These are phyloP conservation scores for Upupa epops DNA, from an alignment of 2,113 vertebrate species.

Conservation along the genomic window DNA sequence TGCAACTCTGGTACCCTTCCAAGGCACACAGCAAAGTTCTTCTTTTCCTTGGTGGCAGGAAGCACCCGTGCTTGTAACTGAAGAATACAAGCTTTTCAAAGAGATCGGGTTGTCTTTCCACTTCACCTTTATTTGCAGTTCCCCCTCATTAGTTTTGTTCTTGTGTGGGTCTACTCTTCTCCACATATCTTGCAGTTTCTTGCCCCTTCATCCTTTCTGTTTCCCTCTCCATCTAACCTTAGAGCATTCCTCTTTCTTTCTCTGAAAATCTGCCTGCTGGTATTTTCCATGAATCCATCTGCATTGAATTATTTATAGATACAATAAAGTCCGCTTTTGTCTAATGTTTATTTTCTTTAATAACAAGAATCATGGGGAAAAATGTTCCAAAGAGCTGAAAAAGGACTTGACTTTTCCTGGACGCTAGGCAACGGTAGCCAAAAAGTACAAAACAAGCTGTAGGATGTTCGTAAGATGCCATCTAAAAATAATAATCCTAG, in stretches of 20 bases:
- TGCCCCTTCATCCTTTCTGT: constrained; percentile 34
- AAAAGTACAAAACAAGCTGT: constrained; percentile 72
- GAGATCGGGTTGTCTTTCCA: background rate
- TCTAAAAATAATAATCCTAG: constrained; percentile 59
- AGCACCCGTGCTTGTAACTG: background rate
- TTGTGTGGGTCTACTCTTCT: constrained; percentile 48
- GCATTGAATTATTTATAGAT: constrained; percentile 80
- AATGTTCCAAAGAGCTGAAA: constrained; percentile 70
- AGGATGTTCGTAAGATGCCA: constrained; percentile 38
- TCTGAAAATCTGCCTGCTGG: constrained; percentile 60
- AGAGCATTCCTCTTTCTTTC: constrained; percentile 1
- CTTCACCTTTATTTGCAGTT: background rate
- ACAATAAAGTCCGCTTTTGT: constrained; percentile 74
- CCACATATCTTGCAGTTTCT: constrained; percentile 35
- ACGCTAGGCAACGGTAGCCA: constrained; percentile 62
- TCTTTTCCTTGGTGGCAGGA: background rate
- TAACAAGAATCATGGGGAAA: constrained; percentile 74
- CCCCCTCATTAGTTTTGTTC: constrained; percentile 21
- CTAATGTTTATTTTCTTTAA: constrained; percentile 80
- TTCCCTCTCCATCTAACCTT: constrained; percentile 50
- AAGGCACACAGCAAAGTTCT: background rate
- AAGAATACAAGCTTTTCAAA: background rate
- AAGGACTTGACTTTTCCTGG: constrained; percentile 67
- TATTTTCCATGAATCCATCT: constrained; percentile 74
- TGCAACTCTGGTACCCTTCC: background rate